A percentile compares a stretch with the other conserved stretches of the same genome.
phyloP scores from a whole-genome alignment of 1,140 invertebrate genomes.

The Amyelois transitella region DNA sequence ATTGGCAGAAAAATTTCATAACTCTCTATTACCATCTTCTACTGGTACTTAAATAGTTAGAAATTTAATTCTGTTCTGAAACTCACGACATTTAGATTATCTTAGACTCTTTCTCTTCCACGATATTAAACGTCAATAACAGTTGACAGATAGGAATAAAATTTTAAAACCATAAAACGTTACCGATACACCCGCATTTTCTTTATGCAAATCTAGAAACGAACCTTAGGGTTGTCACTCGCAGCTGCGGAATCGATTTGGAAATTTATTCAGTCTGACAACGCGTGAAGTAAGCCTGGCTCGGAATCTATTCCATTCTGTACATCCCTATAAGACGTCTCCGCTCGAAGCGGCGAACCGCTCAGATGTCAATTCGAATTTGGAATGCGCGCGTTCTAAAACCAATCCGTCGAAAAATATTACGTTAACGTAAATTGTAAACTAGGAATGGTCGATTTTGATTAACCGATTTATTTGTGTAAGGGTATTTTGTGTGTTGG shows the following conservation, averaged over 20 bases:
- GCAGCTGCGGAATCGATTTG: slow-evolving; percentile 67
- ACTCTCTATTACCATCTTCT: no score
- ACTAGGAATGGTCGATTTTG: neutral
- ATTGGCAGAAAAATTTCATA: no score
- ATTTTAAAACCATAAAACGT: neutral
- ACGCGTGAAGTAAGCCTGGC: slow-evolving; percentile 41
- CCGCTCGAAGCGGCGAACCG: neutral
- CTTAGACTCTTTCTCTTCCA: no score
- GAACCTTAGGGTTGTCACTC: slow-evolving; percentile 39
- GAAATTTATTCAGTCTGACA: slow-evolving; percentile 68
- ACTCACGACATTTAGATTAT: no score
- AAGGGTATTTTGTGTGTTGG: no score
- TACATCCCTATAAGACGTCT: slow-evolving; percentile 5
- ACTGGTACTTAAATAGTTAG: no score
- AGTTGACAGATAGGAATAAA: neutral
- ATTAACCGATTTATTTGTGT: neutral
- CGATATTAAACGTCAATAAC: no score
- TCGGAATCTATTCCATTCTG: slow-evolving; percentile 35
- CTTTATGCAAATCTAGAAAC: slow-evolving; percentile 62
- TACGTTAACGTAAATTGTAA: neutral
- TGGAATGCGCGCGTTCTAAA: neutral
- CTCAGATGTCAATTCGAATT: slow-evolving; percentile 1
- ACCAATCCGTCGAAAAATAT: slow-evolving; percentile 1
- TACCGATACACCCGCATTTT: slow-evolving; percentile 19
- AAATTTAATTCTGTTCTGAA: no score